Conservation (phyloP, 2,113 vertebrate species). For the Globicephala melas region DNA sequence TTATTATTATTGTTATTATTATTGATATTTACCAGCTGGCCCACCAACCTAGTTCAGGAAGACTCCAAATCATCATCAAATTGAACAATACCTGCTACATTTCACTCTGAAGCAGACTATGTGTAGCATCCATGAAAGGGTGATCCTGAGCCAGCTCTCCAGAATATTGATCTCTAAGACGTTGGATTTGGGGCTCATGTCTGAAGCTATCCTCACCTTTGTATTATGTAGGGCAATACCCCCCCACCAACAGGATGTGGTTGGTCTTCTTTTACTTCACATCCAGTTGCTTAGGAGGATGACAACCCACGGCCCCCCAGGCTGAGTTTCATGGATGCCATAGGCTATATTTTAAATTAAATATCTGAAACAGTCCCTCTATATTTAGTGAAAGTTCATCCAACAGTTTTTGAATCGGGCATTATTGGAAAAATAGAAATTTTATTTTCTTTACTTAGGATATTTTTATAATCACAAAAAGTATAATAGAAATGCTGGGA, state of each 20-base stretch:
- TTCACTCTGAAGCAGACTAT: neutral
- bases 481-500: neutral
- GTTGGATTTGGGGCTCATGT: neutral
- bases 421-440: neutral
- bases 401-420: neutral
- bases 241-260: accelerated
- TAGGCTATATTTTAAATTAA: neutral
- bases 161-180: neutral
- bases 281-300: neutral
- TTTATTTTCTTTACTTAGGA: neutral
- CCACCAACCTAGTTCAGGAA: neutral
- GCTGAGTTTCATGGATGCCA: neutral
- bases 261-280: neutral
- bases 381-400: neutral
- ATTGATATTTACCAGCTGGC: neutral
- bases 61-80: neutral
- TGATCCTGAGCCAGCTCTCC: neutral
- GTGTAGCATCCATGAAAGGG: neutral
- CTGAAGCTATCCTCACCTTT: neutral
- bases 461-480: neutral
- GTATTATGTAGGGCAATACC: neutral
- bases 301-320: neutral
- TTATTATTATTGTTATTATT: neutral
- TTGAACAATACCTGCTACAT: neutral
- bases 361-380: neutral